These are phyloP conservation scores for Hapalemur alaotrensis DNA, from an alignment of 2,797 vertebrate species.

Conservation along the genomic window DNA sequence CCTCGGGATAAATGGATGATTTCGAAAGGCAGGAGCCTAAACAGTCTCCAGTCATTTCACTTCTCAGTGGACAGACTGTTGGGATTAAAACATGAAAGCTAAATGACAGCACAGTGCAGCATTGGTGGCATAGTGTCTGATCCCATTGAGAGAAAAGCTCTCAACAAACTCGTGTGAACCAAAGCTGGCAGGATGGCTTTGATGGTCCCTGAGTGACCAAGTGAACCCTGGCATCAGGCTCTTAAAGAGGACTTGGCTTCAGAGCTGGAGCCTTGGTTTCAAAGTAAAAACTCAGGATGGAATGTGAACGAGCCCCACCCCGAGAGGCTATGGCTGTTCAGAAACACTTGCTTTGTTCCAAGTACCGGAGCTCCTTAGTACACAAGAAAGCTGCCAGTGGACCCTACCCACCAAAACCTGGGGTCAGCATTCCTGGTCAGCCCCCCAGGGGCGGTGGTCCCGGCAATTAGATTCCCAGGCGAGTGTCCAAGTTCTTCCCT, in stretches of 20 bases:
- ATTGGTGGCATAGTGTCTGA: neutral
- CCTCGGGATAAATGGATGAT: neutral
- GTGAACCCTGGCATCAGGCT: neutral
- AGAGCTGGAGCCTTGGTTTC: neutral
- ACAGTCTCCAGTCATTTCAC: neutral
- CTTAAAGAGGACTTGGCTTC: neutral
- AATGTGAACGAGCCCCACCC: slow-evolving; percentile 53
- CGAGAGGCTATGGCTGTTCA: neutral
- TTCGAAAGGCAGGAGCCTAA: neutral
- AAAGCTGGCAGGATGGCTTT: neutral
- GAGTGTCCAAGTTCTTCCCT: neutral
- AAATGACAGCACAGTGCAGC: neutral
- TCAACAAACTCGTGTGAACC: neutral
- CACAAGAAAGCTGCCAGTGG: neutral
- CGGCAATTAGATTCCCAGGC: neutral
- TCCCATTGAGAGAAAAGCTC: neutral
- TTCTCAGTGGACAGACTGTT: neutral
- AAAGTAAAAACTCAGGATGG: neutral
- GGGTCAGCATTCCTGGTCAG: neutral
- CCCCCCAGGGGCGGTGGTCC: neutral
- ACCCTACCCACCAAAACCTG: neutral
- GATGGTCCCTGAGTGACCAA: neutral
- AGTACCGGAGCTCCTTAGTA: neutral
- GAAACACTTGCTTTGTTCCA: neutral
- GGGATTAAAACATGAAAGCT: neutral